These are phyloP conservation scores for Corticium candelabrum DNA, from an alignment of 37 sponge, comb jelly and placozoan genomes.

Conservation along the genomic window DNA sequence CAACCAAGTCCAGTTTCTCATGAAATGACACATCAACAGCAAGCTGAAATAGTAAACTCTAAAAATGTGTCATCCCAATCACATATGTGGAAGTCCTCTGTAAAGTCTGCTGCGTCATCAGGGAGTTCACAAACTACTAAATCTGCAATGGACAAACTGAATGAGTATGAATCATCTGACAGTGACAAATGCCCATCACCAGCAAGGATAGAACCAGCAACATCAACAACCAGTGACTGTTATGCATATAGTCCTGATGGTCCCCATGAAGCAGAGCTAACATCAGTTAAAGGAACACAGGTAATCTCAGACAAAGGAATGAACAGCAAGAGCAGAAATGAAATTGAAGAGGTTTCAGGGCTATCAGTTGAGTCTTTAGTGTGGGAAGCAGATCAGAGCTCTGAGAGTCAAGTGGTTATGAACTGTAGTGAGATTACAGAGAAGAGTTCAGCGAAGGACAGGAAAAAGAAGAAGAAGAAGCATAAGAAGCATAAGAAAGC, in stretches of 20 bases:
- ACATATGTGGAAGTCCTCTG: not conserved
- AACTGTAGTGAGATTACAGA: too few relatives aligned
- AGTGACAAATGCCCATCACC: not conserved
- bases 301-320: too few relatives aligned
- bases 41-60: not conserved
- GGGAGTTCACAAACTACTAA: not conserved
- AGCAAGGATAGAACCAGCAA: not conserved
- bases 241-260: not conserved
- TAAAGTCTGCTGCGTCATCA: not conserved
- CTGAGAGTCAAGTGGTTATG: too few relatives aligned
- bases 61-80: not conserved
- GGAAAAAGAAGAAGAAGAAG: constrained; percentile 11
- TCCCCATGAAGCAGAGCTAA: not conserved
- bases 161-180: not conserved
- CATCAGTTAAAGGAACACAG: too few relatives aligned
- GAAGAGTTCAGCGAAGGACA: constrained; percentile 6
- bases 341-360: not conserved
- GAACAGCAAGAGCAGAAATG: too few relatives aligned
- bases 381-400: too few relatives aligned
- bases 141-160: too few relatives aligned
- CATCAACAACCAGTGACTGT: constrained; percentile 1
- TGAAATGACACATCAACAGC: not conserved
- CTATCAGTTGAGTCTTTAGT: too few relatives aligned
- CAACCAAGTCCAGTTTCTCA: not conserved
- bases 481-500: not conserved